Evolutionary conservation across 2,888 invertebrate genomes (phyloP).

Genomic region (Dorcus parallelipipedus): DNA sequence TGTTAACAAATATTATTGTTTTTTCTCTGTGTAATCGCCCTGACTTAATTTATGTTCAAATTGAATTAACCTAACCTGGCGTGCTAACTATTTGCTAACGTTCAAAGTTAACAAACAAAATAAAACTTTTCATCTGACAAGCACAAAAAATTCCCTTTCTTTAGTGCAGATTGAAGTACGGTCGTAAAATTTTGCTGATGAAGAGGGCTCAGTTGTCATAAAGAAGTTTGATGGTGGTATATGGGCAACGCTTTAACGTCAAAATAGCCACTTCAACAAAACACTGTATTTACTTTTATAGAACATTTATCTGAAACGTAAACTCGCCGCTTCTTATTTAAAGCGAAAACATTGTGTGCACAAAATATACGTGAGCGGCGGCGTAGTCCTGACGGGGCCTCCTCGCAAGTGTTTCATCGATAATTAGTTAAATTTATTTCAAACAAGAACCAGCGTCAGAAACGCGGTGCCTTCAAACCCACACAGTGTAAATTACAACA

Average conservation of each 20-base stretch:
- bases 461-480: conserved; percentile 16
- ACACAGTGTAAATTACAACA: conserved; percentile 15
- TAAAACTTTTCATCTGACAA: not conserved
- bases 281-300: conserved; percentile 17
- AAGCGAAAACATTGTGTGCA: not conserved
- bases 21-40: too few species aligned
- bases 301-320: conserved; percentile 4
- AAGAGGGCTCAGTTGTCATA: conserved; percentile 30
- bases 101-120: not conserved
- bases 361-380: not conserved
- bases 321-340: not conserved
- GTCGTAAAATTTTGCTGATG: conserved; percentile 35
- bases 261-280: conserved; percentile 24
- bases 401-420: not conserved
- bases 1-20: too few species aligned
- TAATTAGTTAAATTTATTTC: not conserved
- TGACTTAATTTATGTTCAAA: not conserved
- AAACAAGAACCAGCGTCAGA: not conserved
- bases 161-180: conserved; percentile 12
- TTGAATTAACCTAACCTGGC: not conserved
- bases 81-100: not conserved
- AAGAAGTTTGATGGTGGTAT: conserved; percentile 26
- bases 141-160: not conserved
- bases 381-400: not conserved
- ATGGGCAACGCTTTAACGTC: conserved; percentile 21